A percentile compares a stretch with the other conserved stretches of the same genome.
Evolutionary conservation across 2,113 vertebrate genomes (phyloP).

Genomic region (Symphodus melops): DNA sequence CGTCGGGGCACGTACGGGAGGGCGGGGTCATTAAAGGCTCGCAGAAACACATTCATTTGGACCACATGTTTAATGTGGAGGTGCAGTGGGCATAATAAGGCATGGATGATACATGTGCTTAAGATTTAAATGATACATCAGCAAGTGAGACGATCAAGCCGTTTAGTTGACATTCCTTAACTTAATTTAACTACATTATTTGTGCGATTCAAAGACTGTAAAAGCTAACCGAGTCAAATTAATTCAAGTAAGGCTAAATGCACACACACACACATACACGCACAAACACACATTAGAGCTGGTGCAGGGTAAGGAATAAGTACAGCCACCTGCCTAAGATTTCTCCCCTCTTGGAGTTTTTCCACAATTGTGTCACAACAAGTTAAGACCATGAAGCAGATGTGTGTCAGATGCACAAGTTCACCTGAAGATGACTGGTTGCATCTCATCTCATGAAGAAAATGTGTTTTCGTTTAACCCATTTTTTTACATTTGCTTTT

Average conservation of each 20-base stretch:
- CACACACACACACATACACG: not conserved
- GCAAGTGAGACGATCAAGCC: constrained; percentile 17
- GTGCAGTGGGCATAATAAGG: constrained; percentile 64
- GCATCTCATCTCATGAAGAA: no score
- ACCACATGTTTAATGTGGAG: constrained; percentile 54
- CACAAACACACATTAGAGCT: not conserved
- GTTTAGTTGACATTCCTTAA: constrained; percentile 18
- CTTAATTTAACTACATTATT: constrained; percentile 27
- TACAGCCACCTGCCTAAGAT: not conserved
- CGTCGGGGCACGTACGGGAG: not conserved
- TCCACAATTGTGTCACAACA: no score
- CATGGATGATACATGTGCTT: constrained; percentile 47
- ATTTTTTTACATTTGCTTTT: not conserved
- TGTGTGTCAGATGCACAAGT: no score
- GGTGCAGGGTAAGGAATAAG: constrained; percentile 20
- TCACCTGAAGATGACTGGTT: no score
- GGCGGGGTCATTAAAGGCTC: constrained; percentile 36
- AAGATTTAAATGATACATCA: constrained; percentile 8
- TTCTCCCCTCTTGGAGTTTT: no score
- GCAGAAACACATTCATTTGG: constrained; percentile 63
- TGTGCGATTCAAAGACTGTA: constrained; percentile 32
- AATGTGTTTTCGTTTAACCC: no score
- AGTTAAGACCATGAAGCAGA: no score
- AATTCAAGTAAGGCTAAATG: constrained; percentile 46
- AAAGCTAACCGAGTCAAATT: constrained; percentile 26